Base-by-base conservation (phyloP, 2,797 vertebrate genomes). In the Anolis apletophallus region DNA sequence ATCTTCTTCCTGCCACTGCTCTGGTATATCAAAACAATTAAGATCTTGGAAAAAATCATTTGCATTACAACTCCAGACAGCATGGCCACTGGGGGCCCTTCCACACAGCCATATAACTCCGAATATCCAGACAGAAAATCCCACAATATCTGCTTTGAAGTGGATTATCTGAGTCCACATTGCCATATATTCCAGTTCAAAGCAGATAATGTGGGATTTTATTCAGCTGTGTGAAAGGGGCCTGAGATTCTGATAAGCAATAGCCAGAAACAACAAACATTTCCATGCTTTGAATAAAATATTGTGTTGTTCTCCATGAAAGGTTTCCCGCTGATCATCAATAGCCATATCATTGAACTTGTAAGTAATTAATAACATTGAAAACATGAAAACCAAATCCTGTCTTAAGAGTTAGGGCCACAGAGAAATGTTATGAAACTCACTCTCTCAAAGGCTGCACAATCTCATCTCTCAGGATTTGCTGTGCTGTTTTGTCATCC, bases 391-490 rank as follows among this genome's bases (percentile, higher is more conserved):
- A 23, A 36, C 40, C 29, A 61, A 46, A 75, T 1, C 32, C 52
- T 61, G 36, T 16, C 11, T 12, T 2, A 2, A 29, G 10, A 69
- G 75, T 36, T 64, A 21, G 52, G 14, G 23, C 23, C 34, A 46
- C 69, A 78, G 19, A 55, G 59, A 71, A 64, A 71, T n/a, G 10
- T 19, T 13, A 9, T n/a, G 26, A 52, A 40, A 85, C 68, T 77
- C 93, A 98, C 97, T 97, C 97, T 91, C 97, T 97, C 88, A 98
- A 94, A 80, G 94, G 93, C 92, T 97, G 97, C 77, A 98, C 93
- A 84, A 98, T 97, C 57, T 95, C 92, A 85, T 94, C 94, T 89
- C 95, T 97, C 52, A 98, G 94, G 73, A 95, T 94, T 89, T 94
- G 91, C 81, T 92, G 94, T 86, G 96, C 90, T 73, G 95, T 92